Percentiles rank a stretch among this genome's conserved stretches.
phyloP scores from a whole-genome alignment of 2,888 invertebrate species.

The Drosophila lacicola region DNA sequence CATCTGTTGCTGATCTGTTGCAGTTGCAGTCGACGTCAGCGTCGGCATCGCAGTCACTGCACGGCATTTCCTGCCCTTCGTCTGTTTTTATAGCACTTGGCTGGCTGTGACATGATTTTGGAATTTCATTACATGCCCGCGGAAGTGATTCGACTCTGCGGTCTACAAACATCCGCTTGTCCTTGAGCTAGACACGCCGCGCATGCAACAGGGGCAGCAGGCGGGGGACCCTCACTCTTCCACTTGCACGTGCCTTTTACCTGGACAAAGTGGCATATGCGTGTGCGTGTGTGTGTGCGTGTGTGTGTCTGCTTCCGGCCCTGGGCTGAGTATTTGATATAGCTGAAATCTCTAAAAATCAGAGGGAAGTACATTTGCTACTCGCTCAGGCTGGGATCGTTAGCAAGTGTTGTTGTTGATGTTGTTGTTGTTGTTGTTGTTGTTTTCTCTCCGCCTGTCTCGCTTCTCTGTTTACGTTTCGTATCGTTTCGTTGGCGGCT shows the following conservation, averaged over 20 bases:
- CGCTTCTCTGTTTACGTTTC: slow-evolving; percentile 27
- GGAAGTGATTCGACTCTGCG: slow-evolving; percentile 63
- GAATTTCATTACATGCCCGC: slow-evolving; percentile 57
- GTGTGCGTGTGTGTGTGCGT: background rate
- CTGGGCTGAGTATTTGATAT: slow-evolving; percentile 2
- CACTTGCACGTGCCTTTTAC: slow-evolving; percentile 54
- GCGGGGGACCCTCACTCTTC: slow-evolving; percentile 21
- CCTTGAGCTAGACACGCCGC: slow-evolving; percentile 62
- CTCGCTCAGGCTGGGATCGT: slow-evolving; percentile 7
- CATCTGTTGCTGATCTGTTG: slow-evolving; percentile 16
- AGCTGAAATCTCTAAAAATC: slow-evolving; percentile 17
- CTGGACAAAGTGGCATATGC: slow-evolving; percentile 31
- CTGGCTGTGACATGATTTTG: slow-evolving; percentile 70
- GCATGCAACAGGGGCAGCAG: slow-evolving; percentile 1
- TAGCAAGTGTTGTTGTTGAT: slow-evolving; percentile 35
- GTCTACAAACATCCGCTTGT: slow-evolving; percentile 77
- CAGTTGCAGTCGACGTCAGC: background rate
- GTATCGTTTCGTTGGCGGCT: slow-evolving; percentile 28
- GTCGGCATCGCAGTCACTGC: slow-evolving; percentile 22
- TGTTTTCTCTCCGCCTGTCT: background rate
- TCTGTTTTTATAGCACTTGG: slow-evolving; percentile 49
- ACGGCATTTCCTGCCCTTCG: slow-evolving; percentile 60
- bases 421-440: slow-evolving; percentile 5
- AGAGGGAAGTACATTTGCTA: background rate
- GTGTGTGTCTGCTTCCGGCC: slow-evolving; percentile 40